These are phyloP conservation scores for Gymnothorax reevesii DNA, from an alignment of 2,797 vertebrate genomes.

Conservation along the genomic window DNA sequence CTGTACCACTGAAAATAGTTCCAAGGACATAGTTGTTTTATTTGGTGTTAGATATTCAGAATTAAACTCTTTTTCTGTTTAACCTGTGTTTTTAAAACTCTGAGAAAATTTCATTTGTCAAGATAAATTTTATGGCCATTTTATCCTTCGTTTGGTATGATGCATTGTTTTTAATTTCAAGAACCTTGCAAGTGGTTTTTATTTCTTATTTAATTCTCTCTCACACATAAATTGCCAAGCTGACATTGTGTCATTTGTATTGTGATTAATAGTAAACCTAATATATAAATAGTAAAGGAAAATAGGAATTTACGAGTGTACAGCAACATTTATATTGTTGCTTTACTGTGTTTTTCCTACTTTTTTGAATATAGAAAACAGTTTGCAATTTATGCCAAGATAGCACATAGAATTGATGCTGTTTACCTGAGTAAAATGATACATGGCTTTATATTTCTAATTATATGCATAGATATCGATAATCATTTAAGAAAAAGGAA, in stretches of 20 bases:
- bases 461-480: constrained; percentile 63
- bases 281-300: constrained; percentile 41
- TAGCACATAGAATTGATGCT: constrained; percentile 52
- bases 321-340: constrained; percentile 51
- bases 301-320: constrained; percentile 55
- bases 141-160: constrained; percentile 44
- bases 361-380: constrained; percentile 51
- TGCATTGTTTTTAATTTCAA: constrained; percentile 57
- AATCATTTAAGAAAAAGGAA: constrained; percentile 35
- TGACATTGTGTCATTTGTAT: constrained; percentile 58
- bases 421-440: constrained; percentile 55
- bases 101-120: constrained; percentile 41
- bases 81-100: constrained; percentile 48
- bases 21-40: constrained; percentile 40
- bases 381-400: constrained; percentile 57
- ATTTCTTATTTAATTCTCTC: constrained; percentile 55
- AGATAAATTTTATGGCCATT: constrained; percentile 42
- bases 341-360: constrained; percentile 45
- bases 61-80: constrained; percentile 52
- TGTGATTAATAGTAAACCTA: constrained; percentile 47
- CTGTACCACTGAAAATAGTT: constrained; percentile 45
- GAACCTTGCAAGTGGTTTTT: constrained; percentile 44
- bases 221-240: constrained; percentile 50
- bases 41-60: constrained; percentile 54
- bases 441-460: constrained; percentile 59